Evolutionary conservation across 2,888 invertebrate species (phyloP).

Genomic region (Oscheius sp.): DNA sequence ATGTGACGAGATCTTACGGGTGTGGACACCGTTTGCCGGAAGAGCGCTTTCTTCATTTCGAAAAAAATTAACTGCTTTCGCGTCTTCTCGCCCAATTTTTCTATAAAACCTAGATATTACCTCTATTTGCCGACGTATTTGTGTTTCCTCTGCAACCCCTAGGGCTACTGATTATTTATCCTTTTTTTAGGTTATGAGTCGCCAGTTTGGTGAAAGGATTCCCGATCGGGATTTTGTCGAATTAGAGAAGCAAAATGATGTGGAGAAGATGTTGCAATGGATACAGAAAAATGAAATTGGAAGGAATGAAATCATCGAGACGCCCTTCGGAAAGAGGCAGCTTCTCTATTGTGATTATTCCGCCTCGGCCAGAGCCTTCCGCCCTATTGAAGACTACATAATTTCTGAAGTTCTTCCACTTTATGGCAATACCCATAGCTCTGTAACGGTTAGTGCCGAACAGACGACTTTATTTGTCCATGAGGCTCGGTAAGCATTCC

Average conservation of each 20-base stretch:
- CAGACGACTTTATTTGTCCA: conserved; percentile 89
- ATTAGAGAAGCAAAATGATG: background rate
- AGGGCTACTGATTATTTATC: too few relatives aligned
- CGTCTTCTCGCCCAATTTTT: too few relatives aligned
- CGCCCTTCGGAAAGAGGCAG: conserved; percentile 49
- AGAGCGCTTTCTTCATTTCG: too few relatives aligned
- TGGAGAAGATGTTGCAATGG: conserved; percentile 42
- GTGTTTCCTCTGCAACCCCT: too few relatives aligned
- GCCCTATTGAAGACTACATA: conserved; percentile 58
- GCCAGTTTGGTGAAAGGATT: conserved; percentile 55
- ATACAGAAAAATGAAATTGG: conserved; percentile 54
- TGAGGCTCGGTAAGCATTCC: conserved; percentile 74
- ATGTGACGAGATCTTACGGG: too few relatives aligned
- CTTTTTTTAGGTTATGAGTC: conserved; percentile 23
- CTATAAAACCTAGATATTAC: too few relatives aligned
- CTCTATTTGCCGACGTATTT: too few relatives aligned
- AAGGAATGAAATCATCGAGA: conserved; percentile 38
- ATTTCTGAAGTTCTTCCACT: conserved; percentile 78
- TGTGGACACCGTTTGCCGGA: too few relatives aligned
- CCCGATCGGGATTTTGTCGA: conserved; percentile 36
- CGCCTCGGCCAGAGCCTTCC: conserved; percentile 56
- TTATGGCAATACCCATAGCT: conserved; percentile 87
- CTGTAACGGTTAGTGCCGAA: conserved; percentile 85
- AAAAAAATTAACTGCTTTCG: too few relatives aligned
- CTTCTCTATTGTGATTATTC: conserved; percentile 62